These are phyloP conservation scores for Exephanes ischioxanthus DNA, from an alignment of 2,888 invertebrate species.

Conservation along the genomic window DNA sequence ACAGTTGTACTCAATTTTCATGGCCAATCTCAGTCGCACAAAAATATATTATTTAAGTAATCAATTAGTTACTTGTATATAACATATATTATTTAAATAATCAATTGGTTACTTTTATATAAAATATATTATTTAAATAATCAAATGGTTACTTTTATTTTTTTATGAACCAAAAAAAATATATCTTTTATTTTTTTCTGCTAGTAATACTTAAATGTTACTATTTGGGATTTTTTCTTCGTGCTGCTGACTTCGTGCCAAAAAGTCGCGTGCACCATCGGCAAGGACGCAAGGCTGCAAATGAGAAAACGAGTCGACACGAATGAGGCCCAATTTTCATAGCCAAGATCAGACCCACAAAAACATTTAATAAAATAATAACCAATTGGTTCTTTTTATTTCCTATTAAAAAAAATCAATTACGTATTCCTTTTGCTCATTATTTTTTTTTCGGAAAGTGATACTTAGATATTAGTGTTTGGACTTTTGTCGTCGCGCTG, in stretches of 20 bases:
- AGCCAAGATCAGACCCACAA: not conserved
- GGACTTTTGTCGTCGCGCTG: not conserved
- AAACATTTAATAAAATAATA: not conserved
- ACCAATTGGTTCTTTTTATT: not conserved
- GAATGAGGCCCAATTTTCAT: not conserved
- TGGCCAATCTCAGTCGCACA: not conserved
- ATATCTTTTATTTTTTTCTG: not conserved
- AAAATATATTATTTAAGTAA: not conserved
- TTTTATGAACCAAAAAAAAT: not conserved
- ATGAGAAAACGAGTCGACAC: not conserved
- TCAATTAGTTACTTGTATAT: not conserved
- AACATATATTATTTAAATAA: no score
- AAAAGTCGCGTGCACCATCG: slow-evolving; percentile 10
- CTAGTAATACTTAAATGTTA: not conserved
- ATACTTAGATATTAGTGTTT: no score
- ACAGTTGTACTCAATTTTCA: slow-evolving; percentile 1
- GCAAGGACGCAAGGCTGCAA: slow-evolving; percentile 25
- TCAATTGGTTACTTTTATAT: no score
- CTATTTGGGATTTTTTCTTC: not conserved
- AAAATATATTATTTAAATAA: no score
- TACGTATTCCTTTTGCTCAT: no score
- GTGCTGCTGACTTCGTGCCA: not conserved
- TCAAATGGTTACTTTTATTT: not conserved
- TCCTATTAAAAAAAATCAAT: no score
- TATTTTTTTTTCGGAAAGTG: no score